Evolutionary conservation across 1,140 invertebrate genomes (phyloP).

Genomic region (Galendromus occidentalis): DNA sequence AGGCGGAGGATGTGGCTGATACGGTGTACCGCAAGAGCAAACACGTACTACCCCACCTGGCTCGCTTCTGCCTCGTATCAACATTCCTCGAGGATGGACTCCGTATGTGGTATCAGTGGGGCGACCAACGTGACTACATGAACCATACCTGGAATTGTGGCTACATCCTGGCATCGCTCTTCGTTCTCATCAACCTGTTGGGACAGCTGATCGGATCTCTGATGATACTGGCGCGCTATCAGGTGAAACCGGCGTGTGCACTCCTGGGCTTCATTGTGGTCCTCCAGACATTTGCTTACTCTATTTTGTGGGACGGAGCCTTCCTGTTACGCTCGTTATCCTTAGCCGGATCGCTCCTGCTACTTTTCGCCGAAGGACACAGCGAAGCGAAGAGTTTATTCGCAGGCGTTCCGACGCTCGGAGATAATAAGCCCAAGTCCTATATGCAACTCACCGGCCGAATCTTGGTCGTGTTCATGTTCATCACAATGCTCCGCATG

Average conservation of each 20-base stretch:
- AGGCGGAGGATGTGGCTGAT: slow-evolving; percentile 80
- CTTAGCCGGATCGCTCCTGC: slow-evolving; percentile 75
- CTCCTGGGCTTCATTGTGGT: slow-evolving; percentile 88
- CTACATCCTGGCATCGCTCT: slow-evolving; percentile 68
- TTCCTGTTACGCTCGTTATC: slow-evolving; percentile 64
- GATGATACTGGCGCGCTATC: slow-evolving; percentile 78
- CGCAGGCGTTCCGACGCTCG: slow-evolving; percentile 88
- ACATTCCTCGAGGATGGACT: slow-evolving; percentile 98
- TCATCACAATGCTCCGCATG: slow-evolving; percentile 81
- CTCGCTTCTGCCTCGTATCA: slow-evolving; percentile 87
- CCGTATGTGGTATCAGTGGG: slow-evolving; percentile 98
- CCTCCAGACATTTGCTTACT: slow-evolving; percentile 87
- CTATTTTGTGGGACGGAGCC: slow-evolving; percentile 93
- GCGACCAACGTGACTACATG: slow-evolving; percentile 94
- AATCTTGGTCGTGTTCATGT: slow-evolving; percentile 94
- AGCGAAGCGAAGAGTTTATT: slow-evolving; percentile 73
- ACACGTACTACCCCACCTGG: slow-evolving; percentile 79
- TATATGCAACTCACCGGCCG: slow-evolving; percentile 88
- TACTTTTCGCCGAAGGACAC: slow-evolving; percentile 81
- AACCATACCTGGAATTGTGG: slow-evolving; percentile 95
- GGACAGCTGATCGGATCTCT: slow-evolving; percentile 85
- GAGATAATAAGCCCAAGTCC: slow-evolving; percentile 92
- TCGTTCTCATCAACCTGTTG: slow-evolving; percentile 77
- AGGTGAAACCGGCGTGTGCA: slow-evolving; percentile 83
- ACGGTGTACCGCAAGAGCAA: slow-evolving; percentile 84